phyloP scores from a whole-genome alignment of 2,888 invertebrate genomes.

The Hypselothyrea guttata region DNA sequence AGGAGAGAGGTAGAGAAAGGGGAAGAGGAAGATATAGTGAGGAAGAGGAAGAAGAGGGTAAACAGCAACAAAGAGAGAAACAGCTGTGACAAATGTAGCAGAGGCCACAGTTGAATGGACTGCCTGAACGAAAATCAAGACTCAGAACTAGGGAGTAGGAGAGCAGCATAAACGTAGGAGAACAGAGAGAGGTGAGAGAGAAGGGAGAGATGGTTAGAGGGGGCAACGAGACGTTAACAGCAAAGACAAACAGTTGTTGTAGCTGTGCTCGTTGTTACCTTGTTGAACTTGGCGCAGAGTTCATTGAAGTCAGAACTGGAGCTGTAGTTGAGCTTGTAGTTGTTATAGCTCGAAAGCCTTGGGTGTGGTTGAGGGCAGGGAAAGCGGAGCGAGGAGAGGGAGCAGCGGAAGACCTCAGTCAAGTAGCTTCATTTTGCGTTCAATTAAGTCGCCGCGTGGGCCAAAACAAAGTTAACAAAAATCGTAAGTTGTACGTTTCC shows the following conservation, averaged over 20 bases:
- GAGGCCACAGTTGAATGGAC: conserved; percentile 60
- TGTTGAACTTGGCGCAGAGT: conserved; percentile 62
- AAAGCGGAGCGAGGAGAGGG: neutral
- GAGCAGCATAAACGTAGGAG: too few relatives aligned
- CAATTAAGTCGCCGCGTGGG: conserved; percentile 57
- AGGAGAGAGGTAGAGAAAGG: neutral
- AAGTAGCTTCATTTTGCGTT: conserved; percentile 44
- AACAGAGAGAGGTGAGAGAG: conserved; percentile 8
- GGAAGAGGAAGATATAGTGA: neutral
- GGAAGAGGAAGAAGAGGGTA: neutral
- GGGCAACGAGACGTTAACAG: conserved; percentile 8
- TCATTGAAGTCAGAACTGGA: conserved; percentile 52
- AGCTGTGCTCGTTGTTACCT: conserved; percentile 29
- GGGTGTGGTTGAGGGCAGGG: conserved; percentile 1
- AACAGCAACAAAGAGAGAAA: conserved; percentile 18
- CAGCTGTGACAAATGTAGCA: conserved; percentile 59
- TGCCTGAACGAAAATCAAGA: conserved; percentile 8
- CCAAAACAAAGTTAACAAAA: conserved; percentile 57
- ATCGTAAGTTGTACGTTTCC: conserved; percentile 19
- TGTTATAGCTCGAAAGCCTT: too few relatives aligned
- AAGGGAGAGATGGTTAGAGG: neutral
- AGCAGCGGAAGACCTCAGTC: too few relatives aligned
- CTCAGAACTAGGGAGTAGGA: too few relatives aligned
- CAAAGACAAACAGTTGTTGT: conserved; percentile 24
- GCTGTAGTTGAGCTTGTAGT: conserved; percentile 11